Evolutionary conservation across 2,797 vertebrate genomes (phyloP).

Genomic region (Labeo calbasu): DNA sequence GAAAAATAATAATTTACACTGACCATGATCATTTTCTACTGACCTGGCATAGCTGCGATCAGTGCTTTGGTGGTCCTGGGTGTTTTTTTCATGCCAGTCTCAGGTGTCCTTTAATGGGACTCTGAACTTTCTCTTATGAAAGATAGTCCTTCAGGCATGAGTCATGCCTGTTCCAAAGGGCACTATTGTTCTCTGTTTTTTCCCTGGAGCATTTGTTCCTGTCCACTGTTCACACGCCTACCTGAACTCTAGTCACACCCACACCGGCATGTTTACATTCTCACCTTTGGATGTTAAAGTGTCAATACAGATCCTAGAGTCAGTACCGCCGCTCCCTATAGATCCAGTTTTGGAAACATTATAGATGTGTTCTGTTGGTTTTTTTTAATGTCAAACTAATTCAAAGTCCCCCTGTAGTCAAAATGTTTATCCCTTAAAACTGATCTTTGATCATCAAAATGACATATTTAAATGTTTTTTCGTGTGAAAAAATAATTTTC

Average conservation of each 20-base stretch:
- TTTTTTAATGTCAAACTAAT: no score
- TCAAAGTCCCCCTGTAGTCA: no score
- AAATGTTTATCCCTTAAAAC: no score
- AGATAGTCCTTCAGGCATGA: slow-evolving; percentile 22
- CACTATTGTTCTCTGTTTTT: slow-evolving; percentile 20
- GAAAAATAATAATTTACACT: neutral
- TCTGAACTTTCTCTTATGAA: slow-evolving; percentile 31
- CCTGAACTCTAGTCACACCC: slow-evolving; percentile 47
- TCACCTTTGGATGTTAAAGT: slow-evolving; percentile 15
- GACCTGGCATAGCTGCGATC: slow-evolving; percentile 17
- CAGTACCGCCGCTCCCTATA: neutral
- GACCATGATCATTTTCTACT: slow-evolving; percentile 12
- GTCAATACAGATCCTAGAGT: neutral
- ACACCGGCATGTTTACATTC: slow-evolving; percentile 46
- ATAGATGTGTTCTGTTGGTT: neutral
- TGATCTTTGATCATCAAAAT: no score
- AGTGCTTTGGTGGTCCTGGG: neutral
- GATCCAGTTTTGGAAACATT: neutral
- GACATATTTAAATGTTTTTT: no score
- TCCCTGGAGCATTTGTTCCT: slow-evolving; percentile 28
- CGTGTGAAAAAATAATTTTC: no score
- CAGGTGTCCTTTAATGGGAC: slow-evolving; percentile 14
- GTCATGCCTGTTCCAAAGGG: slow-evolving; percentile 47
- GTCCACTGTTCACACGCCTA: slow-evolving; percentile 36
- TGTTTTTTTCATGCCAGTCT: slow-evolving; percentile 19